phyloP scores from a whole-genome alignment of 2,113 vertebrate species.

The Vimba vimba region DNA sequence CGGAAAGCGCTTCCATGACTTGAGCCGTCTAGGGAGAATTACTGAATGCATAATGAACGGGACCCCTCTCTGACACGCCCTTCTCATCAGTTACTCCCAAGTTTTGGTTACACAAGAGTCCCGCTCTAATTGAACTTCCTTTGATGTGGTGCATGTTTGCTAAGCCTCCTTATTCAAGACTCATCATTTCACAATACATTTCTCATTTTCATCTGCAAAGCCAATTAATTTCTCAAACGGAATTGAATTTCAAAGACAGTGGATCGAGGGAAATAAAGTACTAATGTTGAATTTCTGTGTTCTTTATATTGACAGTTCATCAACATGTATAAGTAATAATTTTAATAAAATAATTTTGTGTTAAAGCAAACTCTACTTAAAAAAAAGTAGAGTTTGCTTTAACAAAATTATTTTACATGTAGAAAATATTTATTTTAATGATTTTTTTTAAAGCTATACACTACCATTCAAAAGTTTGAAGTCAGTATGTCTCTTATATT shows the following conservation, averaged over 20 bases:
- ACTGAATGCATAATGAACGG: slow-evolving; percentile 34
- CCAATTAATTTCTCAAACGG: slow-evolving; percentile 62
- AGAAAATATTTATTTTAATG: neutral
- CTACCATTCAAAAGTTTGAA: neutral
- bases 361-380: too few species aligned
- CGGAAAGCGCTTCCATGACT: neutral
- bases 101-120: slow-evolving; percentile 39
- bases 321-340: too few species aligned
- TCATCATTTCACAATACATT: slow-evolving; percentile 61
- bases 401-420: neutral
- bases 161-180: slow-evolving; percentile 60
- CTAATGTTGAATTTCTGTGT: neutral
- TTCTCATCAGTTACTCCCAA: neutral
- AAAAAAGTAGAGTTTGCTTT: neutral
- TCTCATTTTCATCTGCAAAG: slow-evolving; percentile 65
- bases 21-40: slow-evolving; percentile 25
- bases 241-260: slow-evolving; percentile 60
- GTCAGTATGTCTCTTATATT: neutral
- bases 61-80: slow-evolving; percentile 33
- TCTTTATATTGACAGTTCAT: neutral
- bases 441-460: neutral
- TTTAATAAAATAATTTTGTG: too few species aligned
- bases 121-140: slow-evolving; percentile 57
- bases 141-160: slow-evolving; percentile 64
- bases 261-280: neutral